Base-by-base conservation (phyloP, 1,140 invertebrate genomes). In the Drosophila quadrilineata region DNA sequence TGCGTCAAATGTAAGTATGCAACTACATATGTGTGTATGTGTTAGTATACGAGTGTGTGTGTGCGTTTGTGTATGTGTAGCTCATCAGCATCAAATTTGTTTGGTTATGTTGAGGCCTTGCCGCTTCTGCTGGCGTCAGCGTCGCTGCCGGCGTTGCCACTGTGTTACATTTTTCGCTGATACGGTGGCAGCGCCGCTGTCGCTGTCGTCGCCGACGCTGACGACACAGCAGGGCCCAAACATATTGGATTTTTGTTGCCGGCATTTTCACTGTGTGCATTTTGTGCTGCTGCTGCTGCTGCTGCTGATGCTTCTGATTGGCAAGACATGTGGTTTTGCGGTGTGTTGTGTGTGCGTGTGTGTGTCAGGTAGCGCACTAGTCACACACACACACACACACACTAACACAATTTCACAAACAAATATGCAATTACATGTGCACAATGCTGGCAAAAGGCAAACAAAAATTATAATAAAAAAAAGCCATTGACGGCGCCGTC, bases 191-290 rank as follows among this genome's bases (percentile, higher is more conserved):
- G 63, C 64, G 53, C 62, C 10, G n/a, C n/a, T n/a, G 40, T 12
- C 38, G 29, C 24, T 22, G 36, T 40, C 40, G 26, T 10, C 19
- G 40, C 19, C 12, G 35, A 10, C n/a, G n/a, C n/a, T n/a, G n/a
- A n/a, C n/a, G n/a, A n/a, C n/a, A n/a, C n/a, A n/a, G n/a, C 16
- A 28, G 41, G 45, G 26, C 40, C 43, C 36, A 63, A 68, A 63
- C 65, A 63, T 63, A 68, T 68, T 68, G 59, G 45, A 48, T 56
- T 56, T 45, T n/a, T n/a, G n/a, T n/a, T 68, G 49, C 65, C 65
- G 65, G 65, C 65, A 68, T 63, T 67, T 66, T 67, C 52, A 45
- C 49, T 52, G n/a, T 52, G 40, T 62, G 45, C 56, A 59, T 45
- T 53, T 66, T 38, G n/a, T n/a, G n/a, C n/a, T n/a, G n/a, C n/a